phyloP scores from a whole-genome alignment of 2,888 invertebrate genomes.

The Sphaeridia pumilis region DNA sequence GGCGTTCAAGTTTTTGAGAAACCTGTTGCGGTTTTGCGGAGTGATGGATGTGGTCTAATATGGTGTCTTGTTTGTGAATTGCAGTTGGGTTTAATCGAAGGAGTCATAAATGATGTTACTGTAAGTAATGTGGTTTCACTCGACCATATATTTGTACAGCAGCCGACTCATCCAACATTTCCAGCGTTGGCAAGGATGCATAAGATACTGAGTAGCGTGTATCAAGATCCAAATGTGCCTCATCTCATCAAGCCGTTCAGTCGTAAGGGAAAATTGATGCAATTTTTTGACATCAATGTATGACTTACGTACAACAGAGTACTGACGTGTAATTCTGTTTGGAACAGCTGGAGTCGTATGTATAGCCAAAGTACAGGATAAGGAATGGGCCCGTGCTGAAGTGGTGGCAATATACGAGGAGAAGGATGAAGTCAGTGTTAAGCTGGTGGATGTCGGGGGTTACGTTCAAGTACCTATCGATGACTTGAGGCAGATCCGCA shows the following conservation, averaged over 20 bases:
- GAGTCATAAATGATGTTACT: conserved; percentile 83
- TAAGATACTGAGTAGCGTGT: conserved; percentile 68
- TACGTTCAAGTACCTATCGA: conserved; percentile 65
- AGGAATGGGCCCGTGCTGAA: conserved; percentile 80
- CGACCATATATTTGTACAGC: conserved; percentile 85
- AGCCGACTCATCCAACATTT: conserved; percentile 88
- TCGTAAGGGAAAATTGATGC: conserved; percentile 53
- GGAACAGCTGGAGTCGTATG: conserved; percentile 71
- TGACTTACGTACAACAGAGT: no score
- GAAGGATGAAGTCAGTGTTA: conserved; percentile 57
- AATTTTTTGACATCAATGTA: no score
- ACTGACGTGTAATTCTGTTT: not conserved
- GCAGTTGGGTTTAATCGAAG: conserved; percentile 75
- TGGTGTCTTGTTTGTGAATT: conserved; percentile 31
- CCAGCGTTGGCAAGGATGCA: conserved; percentile 69
- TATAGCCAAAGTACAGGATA: conserved; percentile 64
- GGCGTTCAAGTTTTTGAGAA: no score
- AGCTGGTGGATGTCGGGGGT: conserved; percentile 91
- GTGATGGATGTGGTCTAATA: no score
- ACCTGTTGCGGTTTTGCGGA: no score
- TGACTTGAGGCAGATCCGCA: conserved; percentile 78
- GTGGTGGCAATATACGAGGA: conserved; percentile 52
- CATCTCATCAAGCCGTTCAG: conserved; percentile 63
- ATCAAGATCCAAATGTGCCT: conserved; percentile 66
- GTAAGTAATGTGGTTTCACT: conserved; percentile 76